These are phyloP conservation scores for Drosophila bifasciata DNA, from an alignment of 1,140 invertebrate genomes.

Conservation along the genomic window DNA sequence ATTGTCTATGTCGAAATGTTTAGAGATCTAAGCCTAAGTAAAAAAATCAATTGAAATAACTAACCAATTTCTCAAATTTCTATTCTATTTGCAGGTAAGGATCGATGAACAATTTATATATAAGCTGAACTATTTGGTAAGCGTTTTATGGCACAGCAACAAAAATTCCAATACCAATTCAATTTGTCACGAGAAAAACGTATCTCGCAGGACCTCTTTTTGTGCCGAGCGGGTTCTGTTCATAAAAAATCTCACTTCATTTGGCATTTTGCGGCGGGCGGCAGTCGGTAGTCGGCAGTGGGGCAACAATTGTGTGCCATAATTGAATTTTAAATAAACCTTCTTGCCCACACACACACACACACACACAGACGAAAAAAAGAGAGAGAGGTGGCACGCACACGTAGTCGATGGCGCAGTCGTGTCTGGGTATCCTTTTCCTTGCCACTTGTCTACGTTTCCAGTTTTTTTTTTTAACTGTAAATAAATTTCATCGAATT, in stretches of 20 bases:
- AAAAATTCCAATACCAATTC: constrained; percentile 1
- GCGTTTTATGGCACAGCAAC: constrained; percentile 25
- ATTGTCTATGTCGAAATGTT: constrained; percentile 45
- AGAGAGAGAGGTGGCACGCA: background rate
- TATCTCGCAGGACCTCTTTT: constrained; percentile 13
- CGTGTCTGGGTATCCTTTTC: constrained; percentile 13
- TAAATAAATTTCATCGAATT: constrained; percentile 83
- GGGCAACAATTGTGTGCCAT: constrained; percentile 54
- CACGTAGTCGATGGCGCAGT: constrained; percentile 22
- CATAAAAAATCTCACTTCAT: constrained; percentile 26
- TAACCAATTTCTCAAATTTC: constrained; percentile 48
- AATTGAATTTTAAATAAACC: constrained; percentile 84
- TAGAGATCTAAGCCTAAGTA: constrained; percentile 43
- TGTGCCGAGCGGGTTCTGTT: background rate
- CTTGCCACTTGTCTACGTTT: constrained; percentile 68
- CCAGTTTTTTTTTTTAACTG: constrained; percentile 63
- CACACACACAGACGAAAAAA: constrained; percentile 42
- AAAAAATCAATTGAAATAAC: constrained; percentile 10
- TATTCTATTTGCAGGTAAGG: constrained; percentile 78
- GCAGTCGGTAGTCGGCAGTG: constrained; percentile 10
- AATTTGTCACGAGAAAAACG: constrained; percentile 18
- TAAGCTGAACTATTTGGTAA: constrained; percentile 83
- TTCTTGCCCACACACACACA: constrained; percentile 39
- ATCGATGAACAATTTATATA: constrained; percentile 82
- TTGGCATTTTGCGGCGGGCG: constrained; percentile 26